Percentiles rank a stretch among this genome's conserved stretches.
phyloP scores from a whole-genome alignment of 2,113 vertebrate genomes.

The Scomber japonicus region DNA sequence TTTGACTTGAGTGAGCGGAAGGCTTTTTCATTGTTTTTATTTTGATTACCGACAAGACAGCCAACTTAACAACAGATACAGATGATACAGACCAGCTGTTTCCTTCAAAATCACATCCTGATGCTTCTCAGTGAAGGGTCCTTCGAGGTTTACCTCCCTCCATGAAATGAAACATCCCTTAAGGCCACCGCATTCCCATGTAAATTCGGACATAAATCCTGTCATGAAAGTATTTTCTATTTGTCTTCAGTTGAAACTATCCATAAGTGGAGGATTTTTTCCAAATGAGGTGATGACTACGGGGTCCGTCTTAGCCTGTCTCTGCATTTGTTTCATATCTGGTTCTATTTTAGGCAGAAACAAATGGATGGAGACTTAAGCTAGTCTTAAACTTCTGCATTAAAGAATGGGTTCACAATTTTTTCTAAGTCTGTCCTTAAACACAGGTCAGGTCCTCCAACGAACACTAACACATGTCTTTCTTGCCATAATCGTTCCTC shows the following conservation, averaged over 20 bases:
- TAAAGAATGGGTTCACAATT: too few relatives aligned
- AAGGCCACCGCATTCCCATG: constrained; percentile 33
- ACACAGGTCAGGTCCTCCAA: too few relatives aligned
- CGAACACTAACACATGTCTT: too few relatives aligned
- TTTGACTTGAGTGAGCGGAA: constrained; percentile 16
- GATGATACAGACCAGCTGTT: constrained; percentile 65
- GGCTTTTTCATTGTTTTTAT: constrained; percentile 45
- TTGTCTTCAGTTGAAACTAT: constrained; percentile 17
- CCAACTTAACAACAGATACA: constrained; percentile 42
- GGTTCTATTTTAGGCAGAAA: not conserved
- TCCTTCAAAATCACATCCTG: constrained; percentile 38
- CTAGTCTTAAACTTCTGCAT: too few relatives aligned
- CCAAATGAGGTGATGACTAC: constrained; percentile 19
- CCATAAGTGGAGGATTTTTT: not conserved
- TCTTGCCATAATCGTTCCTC: too few relatives aligned
- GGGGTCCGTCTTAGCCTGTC: constrained; percentile 7
- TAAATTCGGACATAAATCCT: constrained; percentile 50
- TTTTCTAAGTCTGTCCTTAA: too few relatives aligned
- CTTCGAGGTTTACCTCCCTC: constrained; percentile 17
- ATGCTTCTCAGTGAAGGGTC: constrained; percentile 14
- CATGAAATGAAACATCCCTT: constrained; percentile 42
- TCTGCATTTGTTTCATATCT: constrained; percentile 12
- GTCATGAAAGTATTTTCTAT: constrained; percentile 22
- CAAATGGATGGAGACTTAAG: not conserved
- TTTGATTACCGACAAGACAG: constrained; percentile 54